A percentile compares a stretch with the other conserved stretches of the same genome.
phyloP scores from a whole-genome alignment of 2,113 vertebrate genomes.

The Rattus rattus region DNA sequence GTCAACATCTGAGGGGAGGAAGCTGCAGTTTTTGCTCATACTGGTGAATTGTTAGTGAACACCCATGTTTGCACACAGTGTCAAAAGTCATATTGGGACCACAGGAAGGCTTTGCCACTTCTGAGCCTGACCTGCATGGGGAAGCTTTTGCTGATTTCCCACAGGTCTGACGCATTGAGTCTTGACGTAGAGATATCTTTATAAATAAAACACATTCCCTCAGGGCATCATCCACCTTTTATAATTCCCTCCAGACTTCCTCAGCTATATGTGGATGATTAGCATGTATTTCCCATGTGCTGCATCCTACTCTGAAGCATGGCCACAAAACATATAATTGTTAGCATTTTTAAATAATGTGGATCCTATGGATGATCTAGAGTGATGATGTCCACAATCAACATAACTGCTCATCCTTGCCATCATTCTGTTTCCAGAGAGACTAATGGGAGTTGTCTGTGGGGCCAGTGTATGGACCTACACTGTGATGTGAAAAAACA shows the following conservation, averaged over 20 bases:
- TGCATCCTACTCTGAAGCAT: neutral
- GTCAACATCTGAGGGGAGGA: neutral
- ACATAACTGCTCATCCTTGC: slow-evolving; percentile 41
- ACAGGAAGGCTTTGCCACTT: neutral
- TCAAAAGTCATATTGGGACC: too few relatives aligned
- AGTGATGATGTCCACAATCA: neutral
- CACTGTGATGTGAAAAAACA: neutral
- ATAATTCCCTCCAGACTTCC: neutral
- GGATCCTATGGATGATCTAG: slow-evolving; percentile 19
- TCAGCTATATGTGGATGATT: neutral
- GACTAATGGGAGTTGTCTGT: neutral
- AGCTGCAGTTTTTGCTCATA: neutral
- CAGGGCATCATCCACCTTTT: neutral
- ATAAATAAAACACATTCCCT: neutral
- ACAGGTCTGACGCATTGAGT: too few relatives aligned
- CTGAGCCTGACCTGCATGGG: neutral
- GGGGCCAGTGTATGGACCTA: neutral
- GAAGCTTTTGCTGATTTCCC: neutral
- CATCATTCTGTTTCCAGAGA: slow-evolving; percentile 48
- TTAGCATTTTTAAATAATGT: slow-evolving; percentile 39
- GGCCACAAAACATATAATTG: slow-evolving; percentile 34
- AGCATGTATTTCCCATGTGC: neutral
- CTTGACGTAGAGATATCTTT: neutral
- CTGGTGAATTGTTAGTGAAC: neutral
- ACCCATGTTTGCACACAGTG: too few relatives aligned